phyloP scores from a whole-genome alignment of 2,113 vertebrate species.

The Equus quagga region DNA sequence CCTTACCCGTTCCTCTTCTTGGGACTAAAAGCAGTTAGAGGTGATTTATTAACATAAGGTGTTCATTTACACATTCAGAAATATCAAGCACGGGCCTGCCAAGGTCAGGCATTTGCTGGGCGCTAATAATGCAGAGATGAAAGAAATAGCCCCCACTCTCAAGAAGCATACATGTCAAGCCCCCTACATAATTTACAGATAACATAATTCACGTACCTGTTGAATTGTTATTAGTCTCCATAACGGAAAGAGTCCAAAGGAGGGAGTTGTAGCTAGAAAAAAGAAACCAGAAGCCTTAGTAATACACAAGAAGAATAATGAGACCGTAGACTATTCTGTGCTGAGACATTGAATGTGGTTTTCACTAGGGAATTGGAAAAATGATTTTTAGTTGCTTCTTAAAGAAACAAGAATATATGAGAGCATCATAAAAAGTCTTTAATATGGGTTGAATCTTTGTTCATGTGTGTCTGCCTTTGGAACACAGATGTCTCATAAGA shows the following conservation, averaged over 20 bases:
- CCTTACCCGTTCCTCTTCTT: not conserved
- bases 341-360: not conserved
- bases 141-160: not conserved
- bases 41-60: not conserved
- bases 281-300: not conserved
- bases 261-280: not conserved
- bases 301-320: not conserved
- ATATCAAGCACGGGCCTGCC: not conserved
- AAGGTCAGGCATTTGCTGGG: not conserved
- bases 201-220: not conserved
- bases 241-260: not conserved
- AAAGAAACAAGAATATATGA: not conserved
- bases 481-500: slow-evolving; percentile 6
- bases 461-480: not conserved
- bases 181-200: not conserved
- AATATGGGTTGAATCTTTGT: not conserved
- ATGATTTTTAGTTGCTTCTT: not conserved
- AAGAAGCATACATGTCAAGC: not conserved
- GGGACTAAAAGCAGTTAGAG: not conserved
- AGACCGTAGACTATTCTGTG: not conserved
- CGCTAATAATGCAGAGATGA: not conserved
- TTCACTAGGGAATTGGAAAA: not conserved
- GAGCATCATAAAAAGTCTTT: not conserved
- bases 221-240: not conserved
- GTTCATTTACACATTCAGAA: not conserved